A percentile compares a stretch with the other conserved stretches of the same genome.
Evolutionary conservation across 2,888 invertebrate genomes (phyloP).

Genomic region (Caenorhabditis sp.): DNA sequence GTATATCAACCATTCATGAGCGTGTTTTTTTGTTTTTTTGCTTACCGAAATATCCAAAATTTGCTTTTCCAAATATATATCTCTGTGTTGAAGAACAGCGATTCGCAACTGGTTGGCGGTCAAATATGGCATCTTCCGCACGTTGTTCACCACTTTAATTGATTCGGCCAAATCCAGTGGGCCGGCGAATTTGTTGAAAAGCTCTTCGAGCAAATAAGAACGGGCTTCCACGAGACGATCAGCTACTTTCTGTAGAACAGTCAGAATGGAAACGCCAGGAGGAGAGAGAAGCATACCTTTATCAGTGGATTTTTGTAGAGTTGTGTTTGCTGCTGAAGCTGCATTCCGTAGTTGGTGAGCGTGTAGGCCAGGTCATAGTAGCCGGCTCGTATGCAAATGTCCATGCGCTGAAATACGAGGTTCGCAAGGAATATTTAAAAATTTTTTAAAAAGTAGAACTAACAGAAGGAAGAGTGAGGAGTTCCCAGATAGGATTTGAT

Average conservation of each 20-base stretch:
- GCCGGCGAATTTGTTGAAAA: conserved; percentile 78
- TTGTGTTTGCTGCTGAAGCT: conserved; percentile 62
- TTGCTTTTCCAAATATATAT: conserved; percentile 77
- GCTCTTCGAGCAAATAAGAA: conserved; percentile 74
- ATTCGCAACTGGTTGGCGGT: conserved; percentile 76
- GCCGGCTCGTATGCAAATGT: conserved; percentile 76
- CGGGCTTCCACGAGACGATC: conserved; percentile 76
- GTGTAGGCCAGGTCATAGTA: conserved; percentile 77
- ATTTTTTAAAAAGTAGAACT: too few relatives aligned
- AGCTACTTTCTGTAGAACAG: conserved; percentile 65
- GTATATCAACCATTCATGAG: too few relatives aligned
- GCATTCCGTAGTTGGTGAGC: conserved; percentile 77
- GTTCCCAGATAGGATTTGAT: conserved; percentile 72
- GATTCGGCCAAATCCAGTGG: conserved; percentile 76
- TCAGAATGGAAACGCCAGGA: too few relatives aligned
- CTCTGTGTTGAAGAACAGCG: conserved; percentile 77
- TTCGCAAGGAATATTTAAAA: too few relatives aligned
- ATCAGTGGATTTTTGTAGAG: conserved; percentile 61
- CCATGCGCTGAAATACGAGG: conserved; percentile 75
- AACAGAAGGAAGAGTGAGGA: conserved; percentile 70
- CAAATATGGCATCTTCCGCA: conserved; percentile 77
- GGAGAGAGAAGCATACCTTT: too few relatives aligned
- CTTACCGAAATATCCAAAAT: conserved; percentile 71
- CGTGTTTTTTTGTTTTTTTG: background rate
- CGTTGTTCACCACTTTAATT: conserved; percentile 77